Evolutionary conservation across 2,797 vertebrate genomes (phyloP).

Genomic region (Benthosema pterotum): DNA sequence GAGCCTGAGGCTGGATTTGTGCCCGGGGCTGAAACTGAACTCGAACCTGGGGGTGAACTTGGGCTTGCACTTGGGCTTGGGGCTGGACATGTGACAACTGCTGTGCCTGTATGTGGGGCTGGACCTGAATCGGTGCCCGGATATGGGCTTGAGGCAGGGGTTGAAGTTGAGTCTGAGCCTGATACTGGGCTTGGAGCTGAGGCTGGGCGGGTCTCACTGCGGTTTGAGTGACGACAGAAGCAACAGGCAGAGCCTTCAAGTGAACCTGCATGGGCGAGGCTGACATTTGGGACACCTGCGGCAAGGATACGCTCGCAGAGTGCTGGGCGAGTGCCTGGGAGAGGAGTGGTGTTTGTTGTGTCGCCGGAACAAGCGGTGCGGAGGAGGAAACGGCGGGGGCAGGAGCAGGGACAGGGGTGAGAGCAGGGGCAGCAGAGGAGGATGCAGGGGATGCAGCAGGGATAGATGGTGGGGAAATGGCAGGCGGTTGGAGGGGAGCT

Average conservation of each 20-base stretch:
- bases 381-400: conserved; percentile 58
- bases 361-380: conserved; percentile 75
- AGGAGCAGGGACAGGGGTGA: conserved; percentile 61
- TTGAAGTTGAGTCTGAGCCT: conserved; percentile 16
- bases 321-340: conserved; percentile 77
- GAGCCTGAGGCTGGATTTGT: conserved; percentile 51
- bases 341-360: conserved; percentile 75
- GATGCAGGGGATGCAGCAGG: conserved; percentile 64
- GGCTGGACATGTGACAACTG: background rate
- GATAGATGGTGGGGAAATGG: conserved; percentile 60
- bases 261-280: conserved; percentile 66
- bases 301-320: conserved; percentile 69
- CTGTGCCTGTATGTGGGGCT: background rate
- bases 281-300: conserved; percentile 64
- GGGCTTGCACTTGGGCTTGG: conserved; percentile 55
- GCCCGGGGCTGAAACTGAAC: conserved; percentile 6
- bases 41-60: conserved; percentile 38
- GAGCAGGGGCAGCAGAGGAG: too few relatives aligned
- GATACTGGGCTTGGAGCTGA: conserved; percentile 47
- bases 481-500: conserved; percentile 56
- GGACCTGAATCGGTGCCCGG: conserved; percentile 17
- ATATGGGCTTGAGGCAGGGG: conserved; percentile 19
- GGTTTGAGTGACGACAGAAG: conserved; percentile 49
- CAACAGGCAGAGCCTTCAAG: conserved; percentile 55
- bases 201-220: conserved; percentile 57